Evolutionary conservation across 37 sponge, comb jelly and placozoan species (phyloP).

Genomic region (Beroe forskalii): DNA sequence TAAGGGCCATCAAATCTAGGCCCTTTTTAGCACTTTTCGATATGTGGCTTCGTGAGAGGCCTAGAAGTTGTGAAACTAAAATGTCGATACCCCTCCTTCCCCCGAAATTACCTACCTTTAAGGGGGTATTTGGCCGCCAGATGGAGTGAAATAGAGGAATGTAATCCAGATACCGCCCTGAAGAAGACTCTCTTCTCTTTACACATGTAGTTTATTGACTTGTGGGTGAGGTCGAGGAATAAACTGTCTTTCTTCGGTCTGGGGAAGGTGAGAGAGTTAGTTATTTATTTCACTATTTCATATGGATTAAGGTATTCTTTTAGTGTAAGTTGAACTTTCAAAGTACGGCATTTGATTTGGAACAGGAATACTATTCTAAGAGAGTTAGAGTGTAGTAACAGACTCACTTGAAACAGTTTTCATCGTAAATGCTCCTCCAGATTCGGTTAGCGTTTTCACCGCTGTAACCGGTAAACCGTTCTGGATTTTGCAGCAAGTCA

Average conservation of each 20-base stretch:
- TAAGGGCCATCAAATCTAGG: too few relatives aligned
- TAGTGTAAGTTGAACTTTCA: too few relatives aligned
- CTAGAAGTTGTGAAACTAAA: too few relatives aligned
- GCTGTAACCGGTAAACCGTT: conserved; percentile 90
- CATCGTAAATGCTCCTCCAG: conserved; percentile 92
- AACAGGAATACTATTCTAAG: too few relatives aligned
- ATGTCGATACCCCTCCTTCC: too few relatives aligned
- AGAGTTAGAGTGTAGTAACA: neutral
- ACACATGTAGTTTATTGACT: conserved; percentile 72
- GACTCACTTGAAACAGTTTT: conserved; percentile 93
- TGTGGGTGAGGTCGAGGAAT: conserved; percentile 25
- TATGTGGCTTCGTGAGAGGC: too few relatives aligned
- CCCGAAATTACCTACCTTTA: neutral
- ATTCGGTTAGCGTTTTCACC: conserved; percentile 81
- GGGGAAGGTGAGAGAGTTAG: neutral
- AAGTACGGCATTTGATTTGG: neutral
- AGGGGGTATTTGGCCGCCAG: conserved; percentile 78
- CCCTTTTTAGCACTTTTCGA: too few relatives aligned
- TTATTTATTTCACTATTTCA: neutral
- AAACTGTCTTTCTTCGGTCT: conserved; percentile 23
- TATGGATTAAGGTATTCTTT: too few relatives aligned
- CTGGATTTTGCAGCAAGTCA: conserved; percentile 87
- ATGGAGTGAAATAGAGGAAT: conserved; percentile 94
- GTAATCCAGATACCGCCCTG: conserved; percentile 89
- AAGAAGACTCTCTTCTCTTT: conserved; percentile 95